These are phyloP conservation scores for Trichopoda pennipes DNA, from an alignment of 2,888 invertebrate genomes.

Conservation along the genomic window DNA sequence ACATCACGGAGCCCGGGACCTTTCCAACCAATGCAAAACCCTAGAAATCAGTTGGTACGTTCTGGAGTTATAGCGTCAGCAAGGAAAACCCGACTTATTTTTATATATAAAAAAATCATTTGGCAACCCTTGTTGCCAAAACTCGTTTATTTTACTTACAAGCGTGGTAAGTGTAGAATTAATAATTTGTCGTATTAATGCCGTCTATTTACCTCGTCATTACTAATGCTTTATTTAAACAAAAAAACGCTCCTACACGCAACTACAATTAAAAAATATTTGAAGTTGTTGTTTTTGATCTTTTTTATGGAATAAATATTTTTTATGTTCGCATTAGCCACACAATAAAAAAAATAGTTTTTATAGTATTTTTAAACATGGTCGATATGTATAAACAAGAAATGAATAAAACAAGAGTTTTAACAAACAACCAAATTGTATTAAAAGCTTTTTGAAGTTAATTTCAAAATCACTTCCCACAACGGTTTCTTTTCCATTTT, in stretches of 20 bases:
- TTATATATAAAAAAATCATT: too few species aligned
- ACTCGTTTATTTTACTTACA: not conserved
- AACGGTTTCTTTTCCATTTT: constrained; percentile 14
- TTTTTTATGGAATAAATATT: constrained; percentile 37
- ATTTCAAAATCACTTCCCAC: constrained; percentile 59
- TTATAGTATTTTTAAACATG: constrained; percentile 4
- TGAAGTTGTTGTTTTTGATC: constrained; percentile 25
- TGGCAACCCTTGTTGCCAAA: constrained; percentile 2
- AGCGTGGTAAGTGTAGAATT: constrained; percentile 34
- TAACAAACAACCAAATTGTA: constrained; percentile 58
- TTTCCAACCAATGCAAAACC: too few species aligned
- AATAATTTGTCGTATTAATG: constrained; percentile 56
- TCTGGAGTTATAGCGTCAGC: too few species aligned
- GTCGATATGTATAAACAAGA: constrained; percentile 22
- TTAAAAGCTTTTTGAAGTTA: constrained; percentile 53
- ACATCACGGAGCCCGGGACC: too few species aligned
- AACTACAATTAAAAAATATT: constrained; percentile 62
- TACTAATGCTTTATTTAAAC: constrained; percentile 9
- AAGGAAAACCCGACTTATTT: too few species aligned
- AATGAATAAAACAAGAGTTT: constrained; percentile 53
- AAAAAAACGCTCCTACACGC: constrained; percentile 59
- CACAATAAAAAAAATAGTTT: constrained; percentile 29
- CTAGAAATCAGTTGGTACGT: too few species aligned
- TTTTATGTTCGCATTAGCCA: constrained; percentile 14
- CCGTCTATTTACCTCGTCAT: constrained; percentile 52